Evolutionary conservation across 2,888 invertebrate genomes (phyloP).

Genomic region (Sarcophaga variegata): DNA sequence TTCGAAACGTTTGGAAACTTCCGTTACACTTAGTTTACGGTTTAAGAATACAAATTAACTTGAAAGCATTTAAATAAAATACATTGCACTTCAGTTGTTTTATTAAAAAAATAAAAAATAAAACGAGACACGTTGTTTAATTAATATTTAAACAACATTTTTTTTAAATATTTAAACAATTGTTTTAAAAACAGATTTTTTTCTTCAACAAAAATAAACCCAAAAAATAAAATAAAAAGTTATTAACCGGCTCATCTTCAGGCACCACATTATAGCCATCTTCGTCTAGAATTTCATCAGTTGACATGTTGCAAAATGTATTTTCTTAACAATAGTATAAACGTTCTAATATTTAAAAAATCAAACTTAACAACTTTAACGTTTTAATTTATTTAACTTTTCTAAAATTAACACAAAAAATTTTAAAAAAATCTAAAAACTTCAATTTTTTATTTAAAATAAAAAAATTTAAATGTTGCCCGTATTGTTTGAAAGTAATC

Average conservation of each 20-base stretch:
- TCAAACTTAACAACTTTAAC: no score
- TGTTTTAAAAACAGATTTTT: constrained; percentile 31
- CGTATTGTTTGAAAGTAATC: constrained; percentile 64
- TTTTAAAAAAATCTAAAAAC: not conserved
- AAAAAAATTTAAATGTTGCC: constrained; percentile 40
- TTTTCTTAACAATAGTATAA: no score
- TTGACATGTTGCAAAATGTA: constrained; percentile 38
- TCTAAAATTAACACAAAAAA: no score
- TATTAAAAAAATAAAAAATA: constrained; percentile 2
- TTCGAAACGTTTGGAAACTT: not conserved
- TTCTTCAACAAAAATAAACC: no score
- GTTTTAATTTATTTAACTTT: no score
- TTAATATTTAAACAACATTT: not conserved
- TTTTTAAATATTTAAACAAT: constrained; percentile 47
- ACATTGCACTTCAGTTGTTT: constrained; percentile 33
- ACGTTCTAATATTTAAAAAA: no score
- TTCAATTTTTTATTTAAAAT: constrained; percentile 17
- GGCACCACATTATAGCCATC: constrained; percentile 66
- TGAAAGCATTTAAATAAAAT: constrained; percentile 32
- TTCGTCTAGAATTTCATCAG: constrained; percentile 61
- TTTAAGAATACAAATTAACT: constrained; percentile 58
- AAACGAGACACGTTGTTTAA: constrained; percentile 34
- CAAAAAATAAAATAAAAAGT: constrained; percentile 3
- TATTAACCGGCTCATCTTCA: constrained; percentile 67
- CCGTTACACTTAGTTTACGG: constrained; percentile 29